Evolutionary conservation across 2,113 vertebrate species (phyloP).

Genomic region (Stictonetta naevosa): DNA sequence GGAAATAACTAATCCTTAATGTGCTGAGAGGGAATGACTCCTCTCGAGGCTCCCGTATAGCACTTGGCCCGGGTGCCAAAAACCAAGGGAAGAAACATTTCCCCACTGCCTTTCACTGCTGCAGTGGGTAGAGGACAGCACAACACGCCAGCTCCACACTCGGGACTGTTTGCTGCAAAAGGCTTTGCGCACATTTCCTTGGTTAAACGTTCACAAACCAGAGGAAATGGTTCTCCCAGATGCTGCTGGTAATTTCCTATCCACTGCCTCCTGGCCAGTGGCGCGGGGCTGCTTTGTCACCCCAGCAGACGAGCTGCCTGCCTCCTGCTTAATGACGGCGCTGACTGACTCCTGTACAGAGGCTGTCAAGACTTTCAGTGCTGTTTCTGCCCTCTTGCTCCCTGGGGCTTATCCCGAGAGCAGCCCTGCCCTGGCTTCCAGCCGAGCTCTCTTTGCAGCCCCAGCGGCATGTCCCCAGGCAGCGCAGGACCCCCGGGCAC

Average conservation of each 20-base stretch:
- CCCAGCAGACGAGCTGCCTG: not conserved
- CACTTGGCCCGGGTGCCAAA: not conserved
- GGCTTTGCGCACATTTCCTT: not conserved
- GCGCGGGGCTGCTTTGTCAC: not conserved
- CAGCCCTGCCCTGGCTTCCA: not conserved
- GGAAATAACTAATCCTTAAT: constrained; percentile 70
- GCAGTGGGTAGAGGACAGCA: not conserved
- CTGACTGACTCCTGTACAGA: not conserved
- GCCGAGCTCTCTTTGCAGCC: not conserved
- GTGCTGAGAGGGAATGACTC: constrained; percentile 61
- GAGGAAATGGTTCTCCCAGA: constrained; percentile 28
- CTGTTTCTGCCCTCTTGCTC: not conserved
- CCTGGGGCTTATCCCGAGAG: not conserved
- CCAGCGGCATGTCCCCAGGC: not conserved
- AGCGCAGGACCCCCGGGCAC: not conserved
- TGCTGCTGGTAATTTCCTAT: constrained; percentile 35
- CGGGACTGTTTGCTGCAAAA: not conserved
- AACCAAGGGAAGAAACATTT: constrained; percentile 19
- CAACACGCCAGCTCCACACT: not conserved
- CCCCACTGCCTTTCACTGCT: not conserved
- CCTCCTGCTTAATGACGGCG: not conserved
- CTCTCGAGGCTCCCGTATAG: constrained; percentile 33
- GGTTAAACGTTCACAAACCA: not conserved
- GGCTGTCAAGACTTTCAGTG: not conserved
- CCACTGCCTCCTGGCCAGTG: not conserved